Conservation (phyloP, 2,888 invertebrate species). For the Aleiodes leptofemur region DNA sequence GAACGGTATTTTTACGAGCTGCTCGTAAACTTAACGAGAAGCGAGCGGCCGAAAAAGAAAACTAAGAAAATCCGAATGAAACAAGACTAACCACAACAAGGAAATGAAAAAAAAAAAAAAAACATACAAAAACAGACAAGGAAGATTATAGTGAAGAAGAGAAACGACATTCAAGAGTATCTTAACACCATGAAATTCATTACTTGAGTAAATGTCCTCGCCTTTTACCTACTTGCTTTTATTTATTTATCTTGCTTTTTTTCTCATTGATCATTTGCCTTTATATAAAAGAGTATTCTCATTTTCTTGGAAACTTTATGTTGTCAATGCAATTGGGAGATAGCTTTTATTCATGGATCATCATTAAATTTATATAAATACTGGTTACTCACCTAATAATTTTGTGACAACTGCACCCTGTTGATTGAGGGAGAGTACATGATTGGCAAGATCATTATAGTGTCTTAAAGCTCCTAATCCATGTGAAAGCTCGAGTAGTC, state of each 20-base stretch:
- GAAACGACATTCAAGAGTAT: no score
- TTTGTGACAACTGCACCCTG: slow-evolving; percentile 93
- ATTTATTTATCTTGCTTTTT: no score
- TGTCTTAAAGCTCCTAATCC: slow-evolving; percentile 86
- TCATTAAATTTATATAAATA: slow-evolving; percentile 38
- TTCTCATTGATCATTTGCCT: no score
- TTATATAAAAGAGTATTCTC: no score
- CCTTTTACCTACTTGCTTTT: no score
- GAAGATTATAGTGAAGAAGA: slow-evolving; percentile 1
- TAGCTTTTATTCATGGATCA: no score
- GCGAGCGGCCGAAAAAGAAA: slow-evolving; percentile 56
- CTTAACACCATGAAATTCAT: no score
- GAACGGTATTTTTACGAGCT: slow-evolving; percentile 75
- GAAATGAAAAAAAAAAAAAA: background rate
- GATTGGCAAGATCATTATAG: slow-evolving; percentile 90
- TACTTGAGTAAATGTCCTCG: no score
- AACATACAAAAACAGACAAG: slow-evolving; percentile 1
- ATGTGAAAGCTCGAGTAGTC: slow-evolving; percentile 87
- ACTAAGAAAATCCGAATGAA: slow-evolving; percentile 21
- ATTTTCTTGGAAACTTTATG: no score
- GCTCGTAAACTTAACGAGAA: slow-evolving; percentile 75
- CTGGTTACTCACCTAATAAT: slow-evolving; percentile 85
- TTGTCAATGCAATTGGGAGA: no score
- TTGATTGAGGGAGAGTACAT: slow-evolving; percentile 87
- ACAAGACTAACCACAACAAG: slow-evolving; percentile 1